These are phyloP conservation scores for Drosophila macrospina DNA, from an alignment of 2,888 invertebrate species.

Conservation along the genomic window DNA sequence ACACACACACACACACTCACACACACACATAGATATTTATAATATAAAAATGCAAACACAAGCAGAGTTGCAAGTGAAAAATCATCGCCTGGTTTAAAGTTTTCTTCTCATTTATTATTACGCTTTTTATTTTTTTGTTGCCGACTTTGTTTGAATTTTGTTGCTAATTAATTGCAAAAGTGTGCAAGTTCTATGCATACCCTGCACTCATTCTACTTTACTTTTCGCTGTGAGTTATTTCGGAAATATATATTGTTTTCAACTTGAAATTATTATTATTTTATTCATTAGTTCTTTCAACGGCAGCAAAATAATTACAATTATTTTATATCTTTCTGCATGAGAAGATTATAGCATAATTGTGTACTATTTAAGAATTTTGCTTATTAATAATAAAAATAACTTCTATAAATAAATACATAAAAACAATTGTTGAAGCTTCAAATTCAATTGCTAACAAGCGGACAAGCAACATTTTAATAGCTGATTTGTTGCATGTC, in stretches of 20 bases:
- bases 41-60: constrained; percentile 50
- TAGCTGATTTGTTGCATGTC: background rate
- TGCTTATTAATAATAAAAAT: no score
- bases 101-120: constrained; percentile 18
- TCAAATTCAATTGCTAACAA: background rate
- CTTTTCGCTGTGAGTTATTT: no score
- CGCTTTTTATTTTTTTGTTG: constrained; percentile 24
- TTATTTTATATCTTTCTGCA: no score
- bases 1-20: background rate
- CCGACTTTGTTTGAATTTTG: constrained; percentile 75
- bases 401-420: no score
- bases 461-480: no score
- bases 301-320: no score
- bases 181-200: constrained; percentile 32
- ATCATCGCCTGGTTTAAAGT: constrained; percentile 67
- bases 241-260: no score
- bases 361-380: no score
- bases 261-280: no score
- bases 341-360: no score
- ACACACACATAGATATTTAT: constrained; percentile 9
- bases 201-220: constrained; percentile 1
- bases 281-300: no score
- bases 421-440: no score
- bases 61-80: constrained; percentile 55
- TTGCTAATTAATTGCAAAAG: constrained; percentile 78